Conservation (phyloP, 2,888 invertebrate genomes). For the Pachliopta kotzebuea region DNA sequence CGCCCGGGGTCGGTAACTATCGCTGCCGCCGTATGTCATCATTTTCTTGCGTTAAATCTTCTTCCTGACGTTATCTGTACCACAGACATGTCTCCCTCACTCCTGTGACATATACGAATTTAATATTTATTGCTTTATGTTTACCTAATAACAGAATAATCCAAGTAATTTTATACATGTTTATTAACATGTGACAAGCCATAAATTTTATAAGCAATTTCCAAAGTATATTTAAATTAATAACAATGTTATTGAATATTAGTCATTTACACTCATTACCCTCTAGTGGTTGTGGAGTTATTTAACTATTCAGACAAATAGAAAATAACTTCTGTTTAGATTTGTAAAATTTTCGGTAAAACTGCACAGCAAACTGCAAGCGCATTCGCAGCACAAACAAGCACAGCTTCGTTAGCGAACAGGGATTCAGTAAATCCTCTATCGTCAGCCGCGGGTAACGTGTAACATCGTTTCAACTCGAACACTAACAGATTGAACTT, state of each 20-base stretch:
- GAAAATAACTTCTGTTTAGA: slow-evolving; percentile 20
- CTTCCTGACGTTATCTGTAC: slow-evolving; percentile 25
- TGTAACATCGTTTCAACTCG: slow-evolving; percentile 36
- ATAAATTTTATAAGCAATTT: not conserved
- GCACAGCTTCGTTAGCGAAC: slow-evolving; percentile 57
- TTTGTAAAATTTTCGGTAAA: slow-evolving; percentile 22
- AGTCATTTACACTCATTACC: slow-evolving; percentile 6
- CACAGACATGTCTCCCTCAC: slow-evolving; percentile 25
- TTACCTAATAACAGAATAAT: slow-evolving; percentile 3
- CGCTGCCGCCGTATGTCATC: slow-evolving; percentile 24
- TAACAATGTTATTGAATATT: slow-evolving; percentile 19
- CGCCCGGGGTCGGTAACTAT: slow-evolving; percentile 28
- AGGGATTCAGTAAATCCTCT: slow-evolving; percentile 55
- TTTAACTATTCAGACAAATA: slow-evolving; percentile 22
- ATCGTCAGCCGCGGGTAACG: slow-evolving; percentile 51
- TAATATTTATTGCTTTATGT: slow-evolving; percentile 22
- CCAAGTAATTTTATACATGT: not conserved
- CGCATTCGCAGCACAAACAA: slow-evolving; percentile 46
- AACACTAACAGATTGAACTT: slow-evolving; percentile 34
- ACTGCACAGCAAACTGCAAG: slow-evolving; percentile 31
- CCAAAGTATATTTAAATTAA: not conserved
- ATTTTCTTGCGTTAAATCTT: slow-evolving; percentile 26
- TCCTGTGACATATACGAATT: slow-evolving; percentile 22
- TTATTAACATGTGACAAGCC: too few species aligned
- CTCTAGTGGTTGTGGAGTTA: slow-evolving; percentile 5